phyloP scores from a whole-genome alignment of 2,797 vertebrate species.

The Sebastolobus altivelis region DNA sequence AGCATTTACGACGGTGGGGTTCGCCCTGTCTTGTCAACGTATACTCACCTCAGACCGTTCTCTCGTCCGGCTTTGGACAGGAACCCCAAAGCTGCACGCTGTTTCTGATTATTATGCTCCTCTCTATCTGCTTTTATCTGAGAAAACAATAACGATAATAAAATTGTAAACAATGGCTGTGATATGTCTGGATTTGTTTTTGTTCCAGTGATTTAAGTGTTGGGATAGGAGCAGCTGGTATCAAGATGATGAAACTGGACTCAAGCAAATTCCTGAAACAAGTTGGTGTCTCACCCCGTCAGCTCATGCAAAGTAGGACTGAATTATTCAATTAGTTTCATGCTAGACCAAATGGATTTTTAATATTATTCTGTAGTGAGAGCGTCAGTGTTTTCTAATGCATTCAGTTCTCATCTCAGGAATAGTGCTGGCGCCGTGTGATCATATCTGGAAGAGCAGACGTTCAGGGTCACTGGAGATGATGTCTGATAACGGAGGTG shows the following conservation, averaged over 20 bases:
- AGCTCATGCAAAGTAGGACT: neutral
- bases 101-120: slow-evolving; percentile 72
- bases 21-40: slow-evolving; percentile 53
- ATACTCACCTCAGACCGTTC: slow-evolving; percentile 68
- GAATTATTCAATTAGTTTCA: neutral
- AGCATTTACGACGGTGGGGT: slow-evolving; percentile 69
- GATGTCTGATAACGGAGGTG: neutral
- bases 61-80: slow-evolving; percentile 69
- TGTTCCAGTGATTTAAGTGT: neutral
- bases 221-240: neutral
- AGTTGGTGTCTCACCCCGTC: neutral
- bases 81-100: slow-evolving; percentile 69
- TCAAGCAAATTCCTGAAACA: neutral
- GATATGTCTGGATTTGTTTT: slow-evolving; percentile 43
- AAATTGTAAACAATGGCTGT: slow-evolving; percentile 67
- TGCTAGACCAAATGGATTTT: neutral
- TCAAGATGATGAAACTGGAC: neutral
- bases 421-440: neutral
- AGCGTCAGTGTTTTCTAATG: neutral
- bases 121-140: slow-evolving; percentile 84
- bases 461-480: neutral
- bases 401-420: slow-evolving; percentile 8
- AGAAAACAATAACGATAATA: slow-evolving; percentile 73
- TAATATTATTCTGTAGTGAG: neutral
- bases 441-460: neutral